These are phyloP conservation scores for Amphiprion clarkii DNA, from an alignment of 2,797 vertebrate genomes.

Conservation along the genomic window DNA sequence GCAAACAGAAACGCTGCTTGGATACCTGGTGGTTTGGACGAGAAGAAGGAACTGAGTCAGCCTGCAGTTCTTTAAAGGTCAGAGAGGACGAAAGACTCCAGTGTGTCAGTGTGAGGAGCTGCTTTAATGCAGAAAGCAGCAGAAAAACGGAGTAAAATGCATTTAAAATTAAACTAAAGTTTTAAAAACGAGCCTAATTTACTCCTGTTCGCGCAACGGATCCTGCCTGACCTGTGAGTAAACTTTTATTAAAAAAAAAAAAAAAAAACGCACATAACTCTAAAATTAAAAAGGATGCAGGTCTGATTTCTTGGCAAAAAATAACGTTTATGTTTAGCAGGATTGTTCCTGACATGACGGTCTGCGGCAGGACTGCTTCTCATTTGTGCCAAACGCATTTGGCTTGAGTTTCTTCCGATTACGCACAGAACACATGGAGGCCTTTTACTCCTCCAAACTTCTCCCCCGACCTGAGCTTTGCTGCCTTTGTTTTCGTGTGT, in stretches of 20 bases:
- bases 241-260: background rate
- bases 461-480: slow-evolving; percentile 17
- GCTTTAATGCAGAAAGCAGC: background rate
- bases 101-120: background rate
- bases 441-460: background rate
- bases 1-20: background rate
- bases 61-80: slow-evolving; percentile 26
- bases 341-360: slow-evolving; percentile 52
- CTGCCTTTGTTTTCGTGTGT: background rate
- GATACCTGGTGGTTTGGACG: slow-evolving; percentile 4
- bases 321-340: background rate
- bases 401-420: slow-evolving; percentile 45
- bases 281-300: slow-evolving; percentile 24
- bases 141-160: background rate
- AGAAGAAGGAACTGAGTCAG: slow-evolving; percentile 4
- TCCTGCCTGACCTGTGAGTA: background rate
- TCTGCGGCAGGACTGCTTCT: slow-evolving; percentile 51
- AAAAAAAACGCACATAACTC: slow-evolving; percentile 29
- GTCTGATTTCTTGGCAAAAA: slow-evolving; percentile 32
- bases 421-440: slow-evolving; percentile 24
- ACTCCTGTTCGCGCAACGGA: background rate
- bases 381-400: slow-evolving; percentile 47
- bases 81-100: slow-evolving; percentile 12
- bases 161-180: background rate
- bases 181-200: no score